Conservation (phyloP, 2,888 invertebrate genomes). For the Meteorus cinctellus region DNA sequence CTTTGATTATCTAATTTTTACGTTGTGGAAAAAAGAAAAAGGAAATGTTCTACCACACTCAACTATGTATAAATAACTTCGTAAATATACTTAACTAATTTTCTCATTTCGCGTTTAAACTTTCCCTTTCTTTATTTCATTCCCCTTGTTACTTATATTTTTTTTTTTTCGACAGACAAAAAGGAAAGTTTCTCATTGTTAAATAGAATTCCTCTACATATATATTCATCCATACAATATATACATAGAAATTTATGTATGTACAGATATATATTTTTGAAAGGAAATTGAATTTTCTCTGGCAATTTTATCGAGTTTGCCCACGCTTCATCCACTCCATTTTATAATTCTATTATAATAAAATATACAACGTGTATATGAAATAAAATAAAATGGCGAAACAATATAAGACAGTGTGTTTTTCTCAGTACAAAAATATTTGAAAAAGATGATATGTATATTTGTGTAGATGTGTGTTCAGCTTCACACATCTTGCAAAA, state of each 20-base stretch:
- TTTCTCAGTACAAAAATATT: neutral
- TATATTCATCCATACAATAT: conserved; percentile 17
- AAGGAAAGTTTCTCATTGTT: conserved; percentile 3
- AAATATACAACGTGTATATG: conserved; percentile 1
- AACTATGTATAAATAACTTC: conserved; percentile 3
- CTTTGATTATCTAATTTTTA: neutral
- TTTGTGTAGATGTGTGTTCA: too few relatives aligned
- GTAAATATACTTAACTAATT: conserved; percentile 15
- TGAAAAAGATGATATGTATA: too few relatives aligned
- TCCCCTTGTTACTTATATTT: neutral
- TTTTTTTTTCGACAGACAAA: neutral
- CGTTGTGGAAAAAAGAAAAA: neutral
- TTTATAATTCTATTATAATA: conserved; percentile 19
- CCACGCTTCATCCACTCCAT: conserved; percentile 39
- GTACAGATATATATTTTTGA: conserved; percentile 23
- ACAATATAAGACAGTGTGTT: neutral
- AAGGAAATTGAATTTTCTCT: conserved; percentile 40
- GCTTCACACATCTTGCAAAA: neutral
- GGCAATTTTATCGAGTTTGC: conserved; percentile 33
- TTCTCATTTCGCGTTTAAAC: conserved; percentile 11
- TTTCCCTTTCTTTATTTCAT: conserved; percentile 13
- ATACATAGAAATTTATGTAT: conserved; percentile 8
- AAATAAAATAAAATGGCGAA: neutral
- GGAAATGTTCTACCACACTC: neutral
- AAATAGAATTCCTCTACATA: neutral